Evolutionary conservation across 2,113 vertebrate species (phyloP), one percentile per base, ranked within the genome.

Genomic region (Delphinus delphis): DNA sequence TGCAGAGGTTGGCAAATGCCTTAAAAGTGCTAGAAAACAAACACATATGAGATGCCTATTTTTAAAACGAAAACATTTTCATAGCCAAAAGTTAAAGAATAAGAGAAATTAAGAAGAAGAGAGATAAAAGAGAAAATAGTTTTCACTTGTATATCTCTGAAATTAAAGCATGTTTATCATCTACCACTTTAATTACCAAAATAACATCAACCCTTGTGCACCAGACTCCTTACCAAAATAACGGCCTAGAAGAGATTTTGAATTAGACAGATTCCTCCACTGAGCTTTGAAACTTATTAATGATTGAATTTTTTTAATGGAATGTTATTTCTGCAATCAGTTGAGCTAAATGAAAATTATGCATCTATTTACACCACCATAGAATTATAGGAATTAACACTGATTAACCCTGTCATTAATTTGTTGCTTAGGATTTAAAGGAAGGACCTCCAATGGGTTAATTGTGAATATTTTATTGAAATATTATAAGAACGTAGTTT

Each of bases 1-100:
- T 68, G 58, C 28, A 92, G 17, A 96, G 62, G 81, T 44, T 92
- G 44, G 8, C 53, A 92, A 93, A 47, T 8, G 3, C 21, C 21
- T 95, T 74, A 33, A 94, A 92, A 86, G 18, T 55, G 25, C 18
- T 88, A 2, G 31, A 80, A 95, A 96, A 81, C 26, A 94, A 97
- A 89, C 82, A 63, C 21, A 86, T 70, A n/a, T 94, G 28, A 79
- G 6, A 88, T 33, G 13, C 3, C 55, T n/a, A 74, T 71, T 47
- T 89, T 63, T 53, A 53, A 92, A 92, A 79, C 3, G 12, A 80
- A 93, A 92, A 62, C 28, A 81, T 5, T 68, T 96, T 88, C 10
- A 82, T 44, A 44, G 5, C 21, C 55, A 82, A 92, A 87, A 87
- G 10, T 58, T 44, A 33, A 94, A 93, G 50, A 87, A 68, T 62